Base-by-base conservation (phyloP, 2,113 vertebrate genomes). In the Cryptotis parvus region DNA sequence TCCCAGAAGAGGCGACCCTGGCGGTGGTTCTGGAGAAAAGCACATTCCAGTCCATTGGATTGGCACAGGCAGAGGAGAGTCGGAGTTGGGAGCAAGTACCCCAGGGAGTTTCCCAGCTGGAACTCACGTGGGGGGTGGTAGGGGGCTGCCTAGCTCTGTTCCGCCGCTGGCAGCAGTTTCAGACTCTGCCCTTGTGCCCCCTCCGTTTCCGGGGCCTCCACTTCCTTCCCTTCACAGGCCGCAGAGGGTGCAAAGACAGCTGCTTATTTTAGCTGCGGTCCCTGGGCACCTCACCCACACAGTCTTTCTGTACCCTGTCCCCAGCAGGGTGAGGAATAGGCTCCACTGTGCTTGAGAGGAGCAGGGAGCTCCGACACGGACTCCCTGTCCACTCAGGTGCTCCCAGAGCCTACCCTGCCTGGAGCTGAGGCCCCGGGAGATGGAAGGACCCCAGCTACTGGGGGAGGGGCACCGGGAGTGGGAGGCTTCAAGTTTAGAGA, bases 151-250 rank as follows among this genome's bases (percentile, higher is more conserved):
- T 79, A 39, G 66, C 43, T 6, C 31, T 16, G 58, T 75, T 65
- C 84, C 69, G 26, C 20, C n/a, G 35, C 75, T 29, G n/a, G 82
- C 84, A 68, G 58, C 52, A 78, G 70, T 81, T 91, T 87, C 41
- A 15, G 74, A 43, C 80, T 74, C 81, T 94, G 69, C n/a, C 69
- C 70, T 52, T 27, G 75, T 84, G 74, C 93, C 85, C 84, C 75
- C 93, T 89, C 85, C 87, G 8, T 83, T 94, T 96, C 94, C 77
- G 22, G 79, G 84, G 79, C 92, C 93, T 86, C 68, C 55, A 33
- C 80, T 96, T 96, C 94, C 95, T 97, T 97, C 95, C 95, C 84
- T 75, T 85, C 43, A 33, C 61, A 91, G 73, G 93, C 95, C 95
- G 24, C 96, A 90, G 81, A 91, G 84, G 15, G 86, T 92, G 79